phyloP scores from a whole-genome alignment of 1,140 invertebrate genomes.

The Harpegnathos saltator region DNA sequence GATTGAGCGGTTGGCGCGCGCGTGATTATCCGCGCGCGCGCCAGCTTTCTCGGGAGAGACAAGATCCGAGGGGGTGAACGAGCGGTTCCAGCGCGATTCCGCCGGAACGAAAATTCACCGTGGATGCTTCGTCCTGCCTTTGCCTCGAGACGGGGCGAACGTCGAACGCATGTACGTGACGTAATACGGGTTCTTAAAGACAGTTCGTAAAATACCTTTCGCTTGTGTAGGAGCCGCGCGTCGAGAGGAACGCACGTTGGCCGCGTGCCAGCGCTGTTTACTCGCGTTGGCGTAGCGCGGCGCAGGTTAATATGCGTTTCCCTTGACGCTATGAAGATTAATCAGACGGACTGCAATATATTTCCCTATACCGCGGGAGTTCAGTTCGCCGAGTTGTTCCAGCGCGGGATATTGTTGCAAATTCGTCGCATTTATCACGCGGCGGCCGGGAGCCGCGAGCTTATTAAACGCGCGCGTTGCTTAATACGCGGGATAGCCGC shows the following conservation, averaged over 20 bases:
- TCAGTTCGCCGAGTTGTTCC: constrained; percentile 37
- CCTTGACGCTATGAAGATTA: constrained; percentile 11
- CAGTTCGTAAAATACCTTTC: constrained; percentile 1
- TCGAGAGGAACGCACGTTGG: too few species aligned
- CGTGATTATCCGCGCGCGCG: constrained; percentile 22
- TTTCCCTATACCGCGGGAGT: constrained; percentile 21
- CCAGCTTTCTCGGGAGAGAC: constrained; percentile 45
- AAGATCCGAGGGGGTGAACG: constrained; percentile 49
- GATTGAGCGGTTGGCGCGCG: constrained; percentile 41
- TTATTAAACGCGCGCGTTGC: constrained; percentile 44
- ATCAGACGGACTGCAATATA: constrained; percentile 27
- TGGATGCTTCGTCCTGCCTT: not conserved
- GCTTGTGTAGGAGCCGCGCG: not conserved
- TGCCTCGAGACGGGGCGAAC: not conserved
- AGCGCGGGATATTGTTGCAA: constrained; percentile 40
- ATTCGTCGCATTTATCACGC: constrained; percentile 53
- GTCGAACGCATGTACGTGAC: not conserved
- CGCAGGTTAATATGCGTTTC: not conserved
- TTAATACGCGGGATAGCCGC: constrained; percentile 37
- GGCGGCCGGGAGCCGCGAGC: not conserved
- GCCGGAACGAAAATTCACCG: constrained; percentile 13
- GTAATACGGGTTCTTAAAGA: not conserved
- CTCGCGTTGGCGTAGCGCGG: not conserved
- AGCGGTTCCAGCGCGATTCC: constrained; percentile 39
- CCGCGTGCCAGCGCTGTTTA: not conserved